Percentiles rank a stretch among this genome's conserved stretches.
phyloP scores from a whole-genome alignment of 2,113 vertebrate genomes.

The Anarhynchus alexandrinus region DNA sequence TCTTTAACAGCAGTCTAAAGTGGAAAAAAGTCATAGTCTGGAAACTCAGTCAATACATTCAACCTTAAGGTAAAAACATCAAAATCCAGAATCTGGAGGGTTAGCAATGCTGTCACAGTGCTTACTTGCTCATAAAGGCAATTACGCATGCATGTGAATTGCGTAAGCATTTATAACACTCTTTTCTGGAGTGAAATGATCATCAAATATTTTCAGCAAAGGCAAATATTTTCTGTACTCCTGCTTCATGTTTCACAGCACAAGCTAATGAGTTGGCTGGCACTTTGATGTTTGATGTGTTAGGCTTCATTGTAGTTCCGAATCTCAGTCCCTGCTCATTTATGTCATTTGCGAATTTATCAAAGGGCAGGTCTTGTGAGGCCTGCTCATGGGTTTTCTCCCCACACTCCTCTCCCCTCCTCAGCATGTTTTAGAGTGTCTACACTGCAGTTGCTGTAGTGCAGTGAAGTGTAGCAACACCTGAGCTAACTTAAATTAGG shows the following conservation, averaged over 20 bases:
- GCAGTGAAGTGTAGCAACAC: background rate
- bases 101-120: background rate
- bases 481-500: background rate
- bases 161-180: background rate
- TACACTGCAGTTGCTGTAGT: background rate
- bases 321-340: background rate
- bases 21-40: rapidly evolving
- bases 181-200: background rate
- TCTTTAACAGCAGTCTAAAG: background rate
- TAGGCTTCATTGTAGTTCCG: background rate
- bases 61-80: background rate
- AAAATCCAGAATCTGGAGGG: background rate
- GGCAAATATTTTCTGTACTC: slow-evolving; percentile 8
- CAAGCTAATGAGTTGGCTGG: slow-evolving; percentile 21
- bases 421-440: background rate
- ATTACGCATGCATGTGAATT: background rate
- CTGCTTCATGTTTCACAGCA: slow-evolving; percentile 4
- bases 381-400: background rate
- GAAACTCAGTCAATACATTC: background rate
- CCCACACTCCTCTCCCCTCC: background rate
- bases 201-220: slow-evolving; percentile 22
- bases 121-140: background rate
- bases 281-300: slow-evolving; percentile 10
- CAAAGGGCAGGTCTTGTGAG: background rate
- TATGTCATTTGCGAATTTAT: background rate